Evolutionary conservation across 2,888 invertebrate species (phyloP), one percentile per base, ranked within the genome.

Genomic region (Leptinotarsa rubiginosa): DNA sequence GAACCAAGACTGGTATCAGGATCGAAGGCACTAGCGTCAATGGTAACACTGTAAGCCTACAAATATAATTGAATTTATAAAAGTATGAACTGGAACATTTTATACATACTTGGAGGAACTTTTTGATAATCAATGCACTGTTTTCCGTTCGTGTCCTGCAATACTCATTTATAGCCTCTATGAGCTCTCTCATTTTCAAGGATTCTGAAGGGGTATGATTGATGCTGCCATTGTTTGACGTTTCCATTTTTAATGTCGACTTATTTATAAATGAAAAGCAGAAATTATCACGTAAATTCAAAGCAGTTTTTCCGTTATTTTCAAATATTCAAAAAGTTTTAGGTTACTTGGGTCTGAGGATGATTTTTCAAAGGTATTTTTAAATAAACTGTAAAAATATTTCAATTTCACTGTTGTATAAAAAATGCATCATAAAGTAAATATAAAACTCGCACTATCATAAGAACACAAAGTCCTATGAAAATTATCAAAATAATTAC

Each of bases 21-120:
- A 75, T 93, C 92, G 84, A 93, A 94, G 82, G 92, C 89, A 77
- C 90, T 90, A 10, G 91, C 83, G 83, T 93, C 93, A 80, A 92
- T 89, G 22, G 92, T 90, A 67, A 91, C 91, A 70, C 92, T 90
- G 81, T 93, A 89, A 22, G 91, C 87, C 93, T 93, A 86, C n/a
- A 89, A 41, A 88, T 70, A 65, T 25, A 68, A n/a, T 59, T 47
- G 54, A 18, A n/a, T 65, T 65, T 54, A 69, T 64, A n/a, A 54
- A 52, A 65, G 59, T 13, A 59, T 16, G 16, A 62, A 41, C 41
- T 7, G 15, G 25, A 41, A 52, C 20, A 59, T 18, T 15, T 10
- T 25, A 47, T 54, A 70, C 68, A 76, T 78, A 84, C 84, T 81
- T 83, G 83, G 70, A 84, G 78, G 75, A 79, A 79, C 75, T 81